Conservation (phyloP, 2,888 invertebrate genomes). For the Patella pellucida region DNA sequence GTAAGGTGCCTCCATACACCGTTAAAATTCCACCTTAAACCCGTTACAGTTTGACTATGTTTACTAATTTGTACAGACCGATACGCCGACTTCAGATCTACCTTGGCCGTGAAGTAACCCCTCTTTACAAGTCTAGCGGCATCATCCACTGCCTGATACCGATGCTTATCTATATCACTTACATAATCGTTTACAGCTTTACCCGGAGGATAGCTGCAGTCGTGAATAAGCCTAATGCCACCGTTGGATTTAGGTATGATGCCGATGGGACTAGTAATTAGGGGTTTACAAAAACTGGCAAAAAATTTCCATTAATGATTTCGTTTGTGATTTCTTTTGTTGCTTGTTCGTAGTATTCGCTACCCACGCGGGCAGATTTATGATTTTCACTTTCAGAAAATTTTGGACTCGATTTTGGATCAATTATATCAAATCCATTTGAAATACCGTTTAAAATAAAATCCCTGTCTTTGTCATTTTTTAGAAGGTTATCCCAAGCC, state of each 20-base stretch:
- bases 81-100: conserved; percentile 27
- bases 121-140: conserved; percentile 20
- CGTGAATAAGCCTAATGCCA: conserved; percentile 11
- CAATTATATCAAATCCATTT: conserved; percentile 4
- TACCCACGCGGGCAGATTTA: not conserved
- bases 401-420: not conserved
- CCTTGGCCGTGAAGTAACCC: conserved; percentile 26
- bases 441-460: not conserved
- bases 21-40: conserved; percentile 22
- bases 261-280: conserved; percentile 2
- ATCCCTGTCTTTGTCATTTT: not conserved
- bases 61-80: conserved; percentile 25
- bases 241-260: conserved; percentile 6
- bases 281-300: conserved; percentile 1
- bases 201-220: not conserved
- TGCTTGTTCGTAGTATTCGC: conserved; percentile 1
- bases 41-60: conserved; percentile 25
- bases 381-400: not conserved
- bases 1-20: not conserved
- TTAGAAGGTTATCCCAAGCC: not conserved
- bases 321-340: not conserved
- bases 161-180: conserved; percentile 9
- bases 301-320: not conserved
- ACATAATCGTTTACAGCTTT: conserved; percentile 17
- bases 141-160: conserved; percentile 24